A percentile compares a stretch with the other conserved stretches of the same genome.
Conservation (phyloP, 2,888 invertebrate genomes). For the Dicycla oo region DNA sequence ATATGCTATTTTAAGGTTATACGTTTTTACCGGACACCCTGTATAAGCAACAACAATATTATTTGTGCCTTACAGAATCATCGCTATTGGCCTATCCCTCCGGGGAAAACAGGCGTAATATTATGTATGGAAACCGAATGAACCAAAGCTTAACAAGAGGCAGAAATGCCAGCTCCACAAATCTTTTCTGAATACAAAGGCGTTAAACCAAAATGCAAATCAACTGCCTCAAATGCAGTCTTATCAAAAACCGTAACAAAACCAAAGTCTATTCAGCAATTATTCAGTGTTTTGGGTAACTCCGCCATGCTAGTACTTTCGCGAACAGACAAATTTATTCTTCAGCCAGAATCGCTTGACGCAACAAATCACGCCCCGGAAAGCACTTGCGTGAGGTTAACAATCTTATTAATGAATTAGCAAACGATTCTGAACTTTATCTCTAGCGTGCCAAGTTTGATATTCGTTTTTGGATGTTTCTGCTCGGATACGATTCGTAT, state of each 20-base stretch:
- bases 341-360: slow-evolving; percentile 66
- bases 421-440: slow-evolving; percentile 63
- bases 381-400: slow-evolving; percentile 75
- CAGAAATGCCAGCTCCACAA: not conserved
- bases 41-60: no score
- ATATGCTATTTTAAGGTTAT: no score
- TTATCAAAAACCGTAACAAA: slow-evolving; percentile 51
- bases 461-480: slow-evolving; percentile 38
- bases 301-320: slow-evolving; percentile 36
- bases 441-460: slow-evolving; percentile 46
- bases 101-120: not conserved
- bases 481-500: slow-evolving; percentile 57
- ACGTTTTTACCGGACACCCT: no score
- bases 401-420: slow-evolving; percentile 67
- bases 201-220: slow-evolving; percentile 35
- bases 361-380: slow-evolving; percentile 78
- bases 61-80: not conserved
- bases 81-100: not conserved
- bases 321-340: slow-evolving; percentile 66
- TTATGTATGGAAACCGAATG: not conserved
- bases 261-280: slow-evolving; percentile 42
- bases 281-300: slow-evolving; percentile 63
- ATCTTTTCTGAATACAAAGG: not conserved
- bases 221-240: slow-evolving; percentile 31
- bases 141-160: not conserved